phyloP scores from a whole-genome alignment of 2,113 vertebrate genomes.

The Verasper variegatus region DNA sequence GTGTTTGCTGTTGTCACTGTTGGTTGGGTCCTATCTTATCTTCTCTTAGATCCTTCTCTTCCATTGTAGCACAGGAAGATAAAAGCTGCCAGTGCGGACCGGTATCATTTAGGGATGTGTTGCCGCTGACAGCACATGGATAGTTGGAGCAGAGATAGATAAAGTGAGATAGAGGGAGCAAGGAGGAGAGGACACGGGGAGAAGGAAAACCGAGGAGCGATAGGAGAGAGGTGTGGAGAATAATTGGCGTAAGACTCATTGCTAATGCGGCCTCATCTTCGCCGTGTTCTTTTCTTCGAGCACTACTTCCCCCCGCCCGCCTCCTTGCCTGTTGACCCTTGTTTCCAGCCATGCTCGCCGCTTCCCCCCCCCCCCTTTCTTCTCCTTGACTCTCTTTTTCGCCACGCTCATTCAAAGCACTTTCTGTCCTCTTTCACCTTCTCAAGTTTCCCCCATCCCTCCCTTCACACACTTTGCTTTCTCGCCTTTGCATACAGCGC shows the following conservation, averaged over 20 bases:
- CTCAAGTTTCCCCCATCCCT: conserved; percentile 60
- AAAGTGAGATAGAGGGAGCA: conserved; percentile 60
- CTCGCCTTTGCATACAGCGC: conserved; percentile 59
- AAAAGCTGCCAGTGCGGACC: conserved; percentile 75
- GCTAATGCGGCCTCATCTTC: conserved; percentile 70
- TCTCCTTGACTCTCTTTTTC: conserved; percentile 44
- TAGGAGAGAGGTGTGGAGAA: conserved; percentile 30
- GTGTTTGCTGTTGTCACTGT: conserved; percentile 70
- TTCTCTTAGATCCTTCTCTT: conserved; percentile 73
- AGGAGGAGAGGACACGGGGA: conserved; percentile 46
- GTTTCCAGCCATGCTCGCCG: conserved; percentile 16
- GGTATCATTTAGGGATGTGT: conserved; percentile 81
- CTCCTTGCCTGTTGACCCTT: conserved; percentile 37
- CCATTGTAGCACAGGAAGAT: conserved; percentile 79
- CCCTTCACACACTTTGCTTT: conserved; percentile 42
- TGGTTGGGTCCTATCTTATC: conserved; percentile 75
- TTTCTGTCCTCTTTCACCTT: conserved; percentile 76
- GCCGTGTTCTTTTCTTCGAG: conserved; percentile 57
- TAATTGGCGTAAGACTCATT: conserved; percentile 77
- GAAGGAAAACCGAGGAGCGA: conserved; percentile 36
- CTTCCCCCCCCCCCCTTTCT: conserved; percentile 11
- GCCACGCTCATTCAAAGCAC: conserved; percentile 57
- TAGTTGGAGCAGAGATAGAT: conserved; percentile 71
- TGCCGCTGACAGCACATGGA: conserved; percentile 78
- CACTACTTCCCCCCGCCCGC: conserved; percentile 27